Percentiles rank a stretch among this genome's conserved stretches.
These are phyloP conservation scores for Meteorus cinctellus DNA, from an alignment of 2,888 invertebrate genomes.

Conservation along the genomic window DNA sequence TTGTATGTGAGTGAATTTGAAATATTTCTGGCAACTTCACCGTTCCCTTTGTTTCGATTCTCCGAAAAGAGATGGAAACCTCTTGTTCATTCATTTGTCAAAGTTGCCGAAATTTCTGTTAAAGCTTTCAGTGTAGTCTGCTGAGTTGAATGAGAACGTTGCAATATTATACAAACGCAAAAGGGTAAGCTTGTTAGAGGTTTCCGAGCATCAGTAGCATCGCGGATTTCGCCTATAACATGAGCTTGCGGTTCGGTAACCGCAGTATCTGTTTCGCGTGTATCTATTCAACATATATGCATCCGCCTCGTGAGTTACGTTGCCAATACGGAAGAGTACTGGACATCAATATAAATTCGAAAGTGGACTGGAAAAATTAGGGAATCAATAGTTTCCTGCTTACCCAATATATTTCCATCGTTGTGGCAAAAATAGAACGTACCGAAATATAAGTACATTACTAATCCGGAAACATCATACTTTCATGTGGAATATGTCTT, in stretches of 20 bases:
- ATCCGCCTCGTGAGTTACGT: not conserved
- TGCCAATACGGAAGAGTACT: not conserved
- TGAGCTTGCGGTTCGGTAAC: conserved; percentile 70
- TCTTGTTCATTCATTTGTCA: conserved; percentile 38
- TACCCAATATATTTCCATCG: too few relatives aligned
- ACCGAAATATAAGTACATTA: too few relatives aligned
- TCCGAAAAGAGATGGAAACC: conserved; percentile 31
- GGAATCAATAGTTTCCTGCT: not conserved
- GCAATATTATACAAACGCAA: conserved; percentile 61
- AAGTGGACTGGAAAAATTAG: not conserved
- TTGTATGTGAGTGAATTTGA: conserved; percentile 3
- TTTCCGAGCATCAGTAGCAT: conserved; percentile 61
- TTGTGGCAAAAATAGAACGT: too few relatives aligned
- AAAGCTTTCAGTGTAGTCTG: conserved; percentile 34
- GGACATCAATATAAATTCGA: not conserved
- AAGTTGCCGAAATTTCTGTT: conserved; percentile 48
- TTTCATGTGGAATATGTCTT: too few relatives aligned
- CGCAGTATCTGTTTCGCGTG: conserved; percentile 67
- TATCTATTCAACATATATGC: conserved; percentile 29
- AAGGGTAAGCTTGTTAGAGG: conserved; percentile 69
- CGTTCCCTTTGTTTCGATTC: not conserved
- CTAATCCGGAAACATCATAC: too few relatives aligned
- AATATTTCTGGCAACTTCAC: not conserved
- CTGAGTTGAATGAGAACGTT: conserved; percentile 36
- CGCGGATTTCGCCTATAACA: conserved; percentile 54